These are phyloP conservation scores for Epinephelus coioides DNA, from an alignment of 2,797 vertebrate species.

Conservation along the genomic window DNA sequence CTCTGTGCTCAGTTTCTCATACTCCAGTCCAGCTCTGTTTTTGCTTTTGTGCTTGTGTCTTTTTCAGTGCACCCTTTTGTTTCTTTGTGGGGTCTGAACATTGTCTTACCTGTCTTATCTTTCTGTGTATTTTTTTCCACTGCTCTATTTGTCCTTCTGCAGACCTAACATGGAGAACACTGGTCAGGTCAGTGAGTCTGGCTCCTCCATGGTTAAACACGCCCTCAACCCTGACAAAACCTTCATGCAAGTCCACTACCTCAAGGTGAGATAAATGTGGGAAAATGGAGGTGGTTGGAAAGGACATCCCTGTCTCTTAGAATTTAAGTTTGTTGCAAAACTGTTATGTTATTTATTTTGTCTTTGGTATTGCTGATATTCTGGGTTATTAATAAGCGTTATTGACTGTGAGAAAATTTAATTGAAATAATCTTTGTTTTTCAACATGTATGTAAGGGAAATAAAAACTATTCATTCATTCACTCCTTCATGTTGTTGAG, in stretches of 20 bases:
- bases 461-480: no score
- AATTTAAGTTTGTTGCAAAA: no score
- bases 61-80: conserved; percentile 12
- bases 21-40: conserved; percentile 9
- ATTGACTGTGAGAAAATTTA: no score
- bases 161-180: conserved; percentile 95
- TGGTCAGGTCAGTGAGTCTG: conserved; percentile 90
- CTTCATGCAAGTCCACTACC: conserved; percentile 98
- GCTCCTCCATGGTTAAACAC: conserved; percentile 92
- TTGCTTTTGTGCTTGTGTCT: not conserved
- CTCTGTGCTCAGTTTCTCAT: not conserved
- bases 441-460: no score
- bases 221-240: conserved; percentile 95
- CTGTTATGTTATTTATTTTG: no score
- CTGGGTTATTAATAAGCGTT: no score
- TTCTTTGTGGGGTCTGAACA: conserved; percentile 3
- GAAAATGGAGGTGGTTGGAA: conserved; percentile 2
- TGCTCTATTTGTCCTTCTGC: conserved; percentile 57
- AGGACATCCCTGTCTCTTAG: no score
- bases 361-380: no score
- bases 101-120: conserved; percentile 24
- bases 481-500: no score
- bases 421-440: no score
- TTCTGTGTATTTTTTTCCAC: conserved; percentile 16
- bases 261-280: conserved; percentile 89